Evolutionary conservation across 1,140 invertebrate genomes (phyloP), one percentile per base, ranked within the genome.

Genomic region (Lamellibrachia luymesi): DNA sequence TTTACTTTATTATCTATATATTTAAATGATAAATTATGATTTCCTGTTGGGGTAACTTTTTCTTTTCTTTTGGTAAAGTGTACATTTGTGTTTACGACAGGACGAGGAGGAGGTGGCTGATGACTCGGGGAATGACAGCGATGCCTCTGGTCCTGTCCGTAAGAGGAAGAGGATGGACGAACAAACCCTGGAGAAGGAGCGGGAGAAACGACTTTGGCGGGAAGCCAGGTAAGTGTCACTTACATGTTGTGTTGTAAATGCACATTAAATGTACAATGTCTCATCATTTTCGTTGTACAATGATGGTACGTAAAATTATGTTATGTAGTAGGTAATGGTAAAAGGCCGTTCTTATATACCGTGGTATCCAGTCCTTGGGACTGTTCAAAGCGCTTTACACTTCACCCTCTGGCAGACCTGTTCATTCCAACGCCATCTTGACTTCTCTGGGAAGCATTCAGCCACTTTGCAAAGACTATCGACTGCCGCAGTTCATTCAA

Each of bases 141-240:
- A 96, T 93, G 93, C 93, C 64, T 95, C 95, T 50, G 95, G 95
- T 0, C 49, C 94, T n/a, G 56, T 80, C 22, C 80, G 94, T 17
- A 98, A 98, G 95, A 96, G 97, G 91, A 96, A 97, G 94, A 97
- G 97, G 95, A 96, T 97, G 94, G 97, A 98, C 95, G 98, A 98
- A 96, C 97, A 97, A 93, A 96, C 97, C 80, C 96, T 98, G 80
- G 95, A 98, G 93, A 97, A 97, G 94, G 96, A 97, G 94, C 96
- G 98, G 91, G 97, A 98, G 94, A 96, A 97, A 94, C 97, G 98
- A 93, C 96, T 97, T 90, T 99, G 99, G 98, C 97, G 98, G 95
- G 97, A 98, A 95, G 98, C 98, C 92, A 97, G 95, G 96, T 96
- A 38, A 92, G 91, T 51, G 89, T 90, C 52, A 25, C 92, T 6